phyloP scores from a whole-genome alignment of 2,888 invertebrate species.

The Eilema depressum region DNA sequence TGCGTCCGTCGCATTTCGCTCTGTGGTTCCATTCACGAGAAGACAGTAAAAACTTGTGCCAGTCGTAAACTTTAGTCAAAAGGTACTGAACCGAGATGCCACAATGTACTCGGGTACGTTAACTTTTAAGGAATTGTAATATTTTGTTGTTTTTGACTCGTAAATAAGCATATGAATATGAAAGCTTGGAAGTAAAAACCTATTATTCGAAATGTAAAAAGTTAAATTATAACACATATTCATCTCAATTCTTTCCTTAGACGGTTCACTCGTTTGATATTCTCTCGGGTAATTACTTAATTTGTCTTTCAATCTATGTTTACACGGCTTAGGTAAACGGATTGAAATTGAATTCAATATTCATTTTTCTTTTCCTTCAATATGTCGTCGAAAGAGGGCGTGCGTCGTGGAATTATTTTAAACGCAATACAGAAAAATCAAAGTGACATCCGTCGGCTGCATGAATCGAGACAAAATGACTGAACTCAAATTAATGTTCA shows the following conservation, averaged over 20 bases:
- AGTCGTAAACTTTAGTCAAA: conserved; percentile 58
- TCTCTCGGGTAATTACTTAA: no score
- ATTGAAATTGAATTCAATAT: no score
- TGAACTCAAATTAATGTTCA: no score
- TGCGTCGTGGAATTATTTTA: no score
- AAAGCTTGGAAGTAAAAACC: not conserved
- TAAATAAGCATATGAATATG: not conserved
- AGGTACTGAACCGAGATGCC: conserved; percentile 41
- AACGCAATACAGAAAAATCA: no score
- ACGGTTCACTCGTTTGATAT: no score
- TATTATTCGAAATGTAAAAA: not conserved
- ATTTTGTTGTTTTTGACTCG: conserved; percentile 12
- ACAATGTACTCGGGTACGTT: conserved; percentile 26
- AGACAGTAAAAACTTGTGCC: conserved; percentile 61
- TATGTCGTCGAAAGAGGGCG: no score
- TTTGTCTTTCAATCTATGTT: no score
- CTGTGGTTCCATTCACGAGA: conserved; percentile 55
- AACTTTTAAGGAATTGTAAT: conserved; percentile 34
- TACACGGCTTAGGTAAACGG: no score
- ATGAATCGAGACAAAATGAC: no score
- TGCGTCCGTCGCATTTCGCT: conserved; percentile 57
- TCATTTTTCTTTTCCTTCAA: no score
- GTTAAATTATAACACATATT: not conserved
- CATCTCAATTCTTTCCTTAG: not conserved
- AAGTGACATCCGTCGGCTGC: no score